Conservation (phyloP, 2,797 vertebrate genomes). For the Brotula barbata region DNA sequence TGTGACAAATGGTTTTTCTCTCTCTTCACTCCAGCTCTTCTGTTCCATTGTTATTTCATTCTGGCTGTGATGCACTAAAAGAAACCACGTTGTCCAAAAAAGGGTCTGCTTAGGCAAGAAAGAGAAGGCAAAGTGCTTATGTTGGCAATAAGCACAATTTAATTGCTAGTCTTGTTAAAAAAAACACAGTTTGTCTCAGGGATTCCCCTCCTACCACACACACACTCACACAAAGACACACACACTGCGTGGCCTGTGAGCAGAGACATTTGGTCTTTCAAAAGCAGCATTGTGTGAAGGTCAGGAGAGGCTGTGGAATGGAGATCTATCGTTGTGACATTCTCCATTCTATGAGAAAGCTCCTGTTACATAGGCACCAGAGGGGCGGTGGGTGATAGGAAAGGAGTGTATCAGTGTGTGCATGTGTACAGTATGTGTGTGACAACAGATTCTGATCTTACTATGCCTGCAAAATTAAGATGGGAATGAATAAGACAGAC, state of each 20-base stretch:
- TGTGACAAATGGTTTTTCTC: constrained; percentile 35
- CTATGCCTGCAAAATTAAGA: constrained; percentile 43
- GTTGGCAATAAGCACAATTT: constrained; percentile 52
- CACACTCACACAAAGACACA: constrained; percentile 17
- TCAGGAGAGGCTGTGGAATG: constrained; percentile 72
- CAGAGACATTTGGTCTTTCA: constrained; percentile 71
- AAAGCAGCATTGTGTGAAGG: constrained; percentile 80
- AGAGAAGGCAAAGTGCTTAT: constrained; percentile 11
- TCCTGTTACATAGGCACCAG: constrained; percentile 64
- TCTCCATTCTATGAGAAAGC: constrained; percentile 65
- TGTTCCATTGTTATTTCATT: constrained; percentile 46
- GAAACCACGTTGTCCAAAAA: constrained; percentile 44
- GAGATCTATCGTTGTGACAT: constrained; percentile 72
- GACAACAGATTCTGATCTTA: constrained; percentile 48
- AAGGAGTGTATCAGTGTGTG: constrained; percentile 17
- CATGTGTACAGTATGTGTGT: constrained; percentile 9
- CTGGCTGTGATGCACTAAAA: constrained; percentile 35
- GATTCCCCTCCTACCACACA: constrained; percentile 56
- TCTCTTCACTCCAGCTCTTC: constrained; percentile 22
- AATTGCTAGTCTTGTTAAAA: constrained; percentile 44
- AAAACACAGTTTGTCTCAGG: constrained; percentile 52
- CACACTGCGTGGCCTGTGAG: constrained; percentile 33
- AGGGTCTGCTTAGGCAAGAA: constrained; percentile 24
- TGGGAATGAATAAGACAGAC: constrained; percentile 31
- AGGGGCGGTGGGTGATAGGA: constrained; percentile 49